Evolutionary conservation across 2,888 invertebrate species (phyloP).

Genomic region (Leucophenga maculata): DNA sequence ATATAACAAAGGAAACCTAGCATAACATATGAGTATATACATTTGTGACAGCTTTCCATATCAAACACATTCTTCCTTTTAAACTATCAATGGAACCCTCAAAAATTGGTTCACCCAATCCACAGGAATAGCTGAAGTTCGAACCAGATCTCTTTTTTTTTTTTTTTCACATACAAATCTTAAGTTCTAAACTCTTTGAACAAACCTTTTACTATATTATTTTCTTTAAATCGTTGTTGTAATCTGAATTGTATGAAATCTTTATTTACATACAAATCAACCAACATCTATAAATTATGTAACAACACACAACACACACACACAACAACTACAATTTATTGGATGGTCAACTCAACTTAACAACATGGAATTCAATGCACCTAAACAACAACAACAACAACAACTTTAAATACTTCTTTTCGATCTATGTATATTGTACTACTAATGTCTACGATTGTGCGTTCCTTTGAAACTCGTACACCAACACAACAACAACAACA

Average conservation of each 20-base stretch:
- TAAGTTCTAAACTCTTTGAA: not conserved
- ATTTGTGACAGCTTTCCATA: no score
- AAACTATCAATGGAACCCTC: no score
- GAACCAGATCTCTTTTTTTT: not conserved
- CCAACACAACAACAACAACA: constrained; percentile 33
- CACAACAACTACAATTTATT: constrained; percentile 37
- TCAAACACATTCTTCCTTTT: no score
- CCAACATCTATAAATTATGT: constrained; percentile 41
- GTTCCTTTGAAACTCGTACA: constrained; percentile 21
- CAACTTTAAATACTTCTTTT: not conserved
- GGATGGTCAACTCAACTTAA: constrained; percentile 43
- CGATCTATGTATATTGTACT: not conserved
- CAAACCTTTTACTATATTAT: not conserved
- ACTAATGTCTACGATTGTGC: constrained; percentile 15
- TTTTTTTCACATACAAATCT: constrained; percentile 19
- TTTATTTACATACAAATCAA: constrained; percentile 61
- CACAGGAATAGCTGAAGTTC: no score
- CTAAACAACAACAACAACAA: constrained; percentile 32
- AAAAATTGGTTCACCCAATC: no score
- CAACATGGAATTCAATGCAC: constrained; percentile 43
- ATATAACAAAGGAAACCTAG: no score
- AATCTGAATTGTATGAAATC: constrained; percentile 43
- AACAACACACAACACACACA: constrained; percentile 39
- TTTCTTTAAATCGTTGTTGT: constrained; percentile 10
- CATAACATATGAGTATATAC: no score